Evolutionary conservation across 1,140 invertebrate genomes (phyloP).

Genomic region (Drosophila sucinea): DNA sequence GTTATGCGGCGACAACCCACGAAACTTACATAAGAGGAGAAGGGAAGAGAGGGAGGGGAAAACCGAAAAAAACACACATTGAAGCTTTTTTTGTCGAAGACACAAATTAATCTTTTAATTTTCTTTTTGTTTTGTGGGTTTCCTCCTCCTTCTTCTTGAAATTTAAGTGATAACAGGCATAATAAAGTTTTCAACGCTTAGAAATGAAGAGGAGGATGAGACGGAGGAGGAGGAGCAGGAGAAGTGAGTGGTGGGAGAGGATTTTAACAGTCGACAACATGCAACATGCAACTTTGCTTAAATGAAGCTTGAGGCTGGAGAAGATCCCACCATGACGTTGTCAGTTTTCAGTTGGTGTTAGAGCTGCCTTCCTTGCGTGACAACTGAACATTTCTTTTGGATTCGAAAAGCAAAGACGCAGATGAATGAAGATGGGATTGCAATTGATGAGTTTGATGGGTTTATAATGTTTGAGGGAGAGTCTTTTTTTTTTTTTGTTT

Average conservation of each 20-base stretch:
- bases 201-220: background rate
- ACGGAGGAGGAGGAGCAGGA: background rate
- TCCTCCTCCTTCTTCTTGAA: conserved; percentile 27
- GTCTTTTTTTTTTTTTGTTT: background rate
- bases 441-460: conserved; percentile 63
- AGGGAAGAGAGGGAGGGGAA: background rate
- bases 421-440: conserved; percentile 36
- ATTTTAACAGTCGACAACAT: background rate
- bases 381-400: conserved; percentile 46
- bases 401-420: background rate
- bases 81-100: conserved; percentile 9
- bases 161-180: conserved; percentile 51
- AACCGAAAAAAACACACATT: background rate
- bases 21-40: conserved; percentile 20
- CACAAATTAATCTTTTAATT: conserved; percentile 55
- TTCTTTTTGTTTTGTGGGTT: conserved; percentile 11
- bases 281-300: conserved; percentile 39
- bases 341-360: conserved; percentile 46
- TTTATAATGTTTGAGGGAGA: conserved; percentile 46
- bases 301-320: conserved; percentile 22
- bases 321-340: conserved; percentile 48
- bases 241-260: background rate
- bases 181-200: conserved; percentile 72
- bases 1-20: conserved; percentile 40
- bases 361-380: conserved; percentile 35